A percentile compares a stretch with the other conserved stretches of the same genome.
These are phyloP conservation scores for Neodiprion lecontei DNA, from an alignment of 1,140 invertebrate genomes.

Conservation along the genomic window DNA sequence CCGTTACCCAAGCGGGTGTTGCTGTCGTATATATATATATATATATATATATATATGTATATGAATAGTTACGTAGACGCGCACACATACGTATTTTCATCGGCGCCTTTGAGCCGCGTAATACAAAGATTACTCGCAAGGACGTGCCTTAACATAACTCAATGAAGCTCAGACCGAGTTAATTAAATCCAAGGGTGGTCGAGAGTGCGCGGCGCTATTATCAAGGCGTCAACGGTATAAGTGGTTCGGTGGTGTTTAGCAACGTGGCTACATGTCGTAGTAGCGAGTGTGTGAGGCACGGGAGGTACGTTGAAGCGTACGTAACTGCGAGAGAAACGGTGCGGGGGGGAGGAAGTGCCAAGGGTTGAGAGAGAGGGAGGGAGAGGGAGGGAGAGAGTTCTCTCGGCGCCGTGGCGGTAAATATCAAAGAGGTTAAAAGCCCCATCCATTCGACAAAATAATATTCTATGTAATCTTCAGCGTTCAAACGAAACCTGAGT, in stretches of 20 bases:
- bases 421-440: slow-evolving; percentile 39
- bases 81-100: too few relatives aligned
- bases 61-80: too few relatives aligned
- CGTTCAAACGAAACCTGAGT: slow-evolving; percentile 48
- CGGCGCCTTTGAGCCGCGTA: slow-evolving; percentile 35
- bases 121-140: slow-evolving; percentile 43
- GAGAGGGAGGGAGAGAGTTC: slow-evolving; percentile 19
- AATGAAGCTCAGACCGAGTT: slow-evolving; percentile 45
- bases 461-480: slow-evolving; percentile 48
- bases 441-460: slow-evolving; percentile 35
- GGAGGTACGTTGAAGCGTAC: too few relatives aligned
- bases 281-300: too few relatives aligned
- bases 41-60: too few relatives aligned
- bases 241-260: background rate
- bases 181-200: slow-evolving; percentile 39
- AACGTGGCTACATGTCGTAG: too few relatives aligned
- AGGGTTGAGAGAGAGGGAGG: background rate
- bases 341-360: background rate
- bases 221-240: slow-evolving; percentile 10
- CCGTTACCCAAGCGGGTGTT: too few relatives aligned
- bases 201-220: slow-evolving; percentile 6
- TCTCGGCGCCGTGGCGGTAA: slow-evolving; percentile 23
- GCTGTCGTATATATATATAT: too few relatives aligned
- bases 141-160: slow-evolving; percentile 46
- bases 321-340: too few relatives aligned